These are phyloP conservation scores for Sebastolobus altivelis DNA, from an alignment of 2,797 vertebrate genomes.

Conservation along the genomic window DNA sequence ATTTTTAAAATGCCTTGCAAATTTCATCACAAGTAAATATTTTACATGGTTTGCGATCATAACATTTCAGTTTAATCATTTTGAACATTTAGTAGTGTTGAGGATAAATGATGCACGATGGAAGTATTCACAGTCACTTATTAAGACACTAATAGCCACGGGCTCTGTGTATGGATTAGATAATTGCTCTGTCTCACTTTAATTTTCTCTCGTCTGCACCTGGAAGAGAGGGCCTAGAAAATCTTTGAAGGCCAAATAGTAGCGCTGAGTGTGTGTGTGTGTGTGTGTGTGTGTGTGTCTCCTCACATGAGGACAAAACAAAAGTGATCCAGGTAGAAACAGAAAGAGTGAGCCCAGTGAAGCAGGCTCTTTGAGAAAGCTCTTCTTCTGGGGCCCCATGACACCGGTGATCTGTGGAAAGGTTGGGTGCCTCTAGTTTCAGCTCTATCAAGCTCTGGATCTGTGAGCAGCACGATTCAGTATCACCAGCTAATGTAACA, in stretches of 20 bases:
- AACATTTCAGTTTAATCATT: slow-evolving; percentile 55
- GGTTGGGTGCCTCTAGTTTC: slow-evolving; percentile 86
- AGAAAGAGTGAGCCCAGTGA: slow-evolving; percentile 26
- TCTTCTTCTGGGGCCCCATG: slow-evolving; percentile 70
- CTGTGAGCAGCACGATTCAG: slow-evolving; percentile 83
- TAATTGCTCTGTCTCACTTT: slow-evolving; percentile 56
- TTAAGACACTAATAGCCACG: slow-evolving; percentile 52
- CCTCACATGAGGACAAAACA: slow-evolving; percentile 26
- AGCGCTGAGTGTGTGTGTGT: background rate
- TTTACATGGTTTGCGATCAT: slow-evolving; percentile 35
- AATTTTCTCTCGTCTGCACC: slow-evolving; percentile 45
- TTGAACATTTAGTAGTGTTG: slow-evolving; percentile 46
- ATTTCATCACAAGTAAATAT: slow-evolving; percentile 65
- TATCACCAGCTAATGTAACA: slow-evolving; percentile 86
- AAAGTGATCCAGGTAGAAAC: slow-evolving; percentile 37
- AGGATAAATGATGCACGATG: slow-evolving; percentile 58
- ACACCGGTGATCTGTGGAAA: slow-evolving; percentile 82
- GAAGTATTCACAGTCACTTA: slow-evolving; percentile 57
- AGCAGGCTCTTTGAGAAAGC: slow-evolving; percentile 53
- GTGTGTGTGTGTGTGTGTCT: slow-evolving; percentile 2
- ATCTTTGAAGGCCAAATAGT: slow-evolving; percentile 44
- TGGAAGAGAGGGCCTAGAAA: slow-evolving; percentile 34
- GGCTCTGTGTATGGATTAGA: slow-evolving; percentile 64
- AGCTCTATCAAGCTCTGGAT: slow-evolving; percentile 86
- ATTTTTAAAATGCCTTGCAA: slow-evolving; percentile 52